Base-by-base conservation (phyloP, 2,113 vertebrate species). In the Gila orcuttii region DNA sequence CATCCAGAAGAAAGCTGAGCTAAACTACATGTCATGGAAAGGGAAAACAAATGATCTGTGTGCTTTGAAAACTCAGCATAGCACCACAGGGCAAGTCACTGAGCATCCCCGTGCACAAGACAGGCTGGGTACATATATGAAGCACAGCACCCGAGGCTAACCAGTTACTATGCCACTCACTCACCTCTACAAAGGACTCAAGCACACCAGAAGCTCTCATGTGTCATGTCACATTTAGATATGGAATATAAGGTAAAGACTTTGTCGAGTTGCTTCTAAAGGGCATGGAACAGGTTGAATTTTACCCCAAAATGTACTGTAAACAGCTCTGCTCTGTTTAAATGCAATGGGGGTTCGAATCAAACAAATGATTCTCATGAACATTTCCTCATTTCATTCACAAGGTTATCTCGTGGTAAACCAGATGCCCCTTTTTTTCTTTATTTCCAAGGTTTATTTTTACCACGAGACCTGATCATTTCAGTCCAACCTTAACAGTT, bases 111-210 rank as follows among this genome's bases (percentile, higher is more conserved):
- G 86, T 86, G 81, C 77, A 82, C 77, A 79, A 90, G 91, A 89
- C 73, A 86, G 89, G 83, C 85, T 90, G 85, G 89, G 90, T 86
- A 91, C 93, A 90, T 92, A 91, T 91, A 91, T 86, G 91, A 94
- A 91, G 92, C 89, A 90, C 92, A 94, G 87, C 94, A 95, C 94
- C 93, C 91, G 90, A 94, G 94, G 94, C 95, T 93, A 94, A 94
- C 92, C 88, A 88, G 92, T 94, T 93, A 93, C 93, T 91, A 92
- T 95, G 93, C 93, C 94, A 94, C 91, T 94, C 95, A 93, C 88
- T 60, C 88, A 90, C 87, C 89, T 47, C 76, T 86, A 90, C 91
- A 94, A 91, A 94, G 93, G 92, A 88, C 89, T 91, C 91, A 66
- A 89, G 93, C 84, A 88, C 86, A 91, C 90, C 89, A 75, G 75